phyloP scores from a whole-genome alignment of 2,113 vertebrate species.

The Calidris pygmaea region DNA sequence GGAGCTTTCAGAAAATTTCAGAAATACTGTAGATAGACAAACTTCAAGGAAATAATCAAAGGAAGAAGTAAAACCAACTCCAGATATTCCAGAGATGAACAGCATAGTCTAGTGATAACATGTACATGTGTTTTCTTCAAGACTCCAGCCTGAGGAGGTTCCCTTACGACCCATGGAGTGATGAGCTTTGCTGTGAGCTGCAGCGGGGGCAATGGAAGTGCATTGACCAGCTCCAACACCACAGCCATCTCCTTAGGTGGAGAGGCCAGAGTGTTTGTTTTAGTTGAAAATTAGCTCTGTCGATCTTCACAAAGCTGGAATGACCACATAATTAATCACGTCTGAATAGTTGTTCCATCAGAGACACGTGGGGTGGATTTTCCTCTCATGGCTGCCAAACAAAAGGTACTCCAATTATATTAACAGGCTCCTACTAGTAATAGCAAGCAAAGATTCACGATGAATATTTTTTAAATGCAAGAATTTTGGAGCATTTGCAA shows the following conservation, averaged over 20 bases:
- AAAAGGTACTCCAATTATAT: neutral
- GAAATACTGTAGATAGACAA: neutral
- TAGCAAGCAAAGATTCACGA: neutral
- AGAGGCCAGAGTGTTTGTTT: neutral
- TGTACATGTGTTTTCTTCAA: neutral
- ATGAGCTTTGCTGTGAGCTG: neutral
- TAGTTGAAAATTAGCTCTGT: neutral
- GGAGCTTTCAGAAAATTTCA: neutral
- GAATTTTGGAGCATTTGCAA: neutral
- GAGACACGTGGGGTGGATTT: neutral
- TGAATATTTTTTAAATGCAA: neutral
- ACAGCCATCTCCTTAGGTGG: neutral
- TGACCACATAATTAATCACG: neutral
- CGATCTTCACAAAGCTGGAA: neutral
- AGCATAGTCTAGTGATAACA: neutral
- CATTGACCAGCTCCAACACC: neutral
- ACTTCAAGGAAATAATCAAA: neutral
- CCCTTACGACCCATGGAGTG: rapidly evolving
- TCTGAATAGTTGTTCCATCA: neutral
- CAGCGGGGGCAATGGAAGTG: neutral
- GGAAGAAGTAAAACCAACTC: neutral
- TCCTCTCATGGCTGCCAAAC: neutral
- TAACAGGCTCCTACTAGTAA: neutral
- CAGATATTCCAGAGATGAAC: neutral
- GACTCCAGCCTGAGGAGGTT: neutral